Evolutionary conservation across 2,888 invertebrate genomes (phyloP).

Genomic region (Amaurobius ferox): DNA sequence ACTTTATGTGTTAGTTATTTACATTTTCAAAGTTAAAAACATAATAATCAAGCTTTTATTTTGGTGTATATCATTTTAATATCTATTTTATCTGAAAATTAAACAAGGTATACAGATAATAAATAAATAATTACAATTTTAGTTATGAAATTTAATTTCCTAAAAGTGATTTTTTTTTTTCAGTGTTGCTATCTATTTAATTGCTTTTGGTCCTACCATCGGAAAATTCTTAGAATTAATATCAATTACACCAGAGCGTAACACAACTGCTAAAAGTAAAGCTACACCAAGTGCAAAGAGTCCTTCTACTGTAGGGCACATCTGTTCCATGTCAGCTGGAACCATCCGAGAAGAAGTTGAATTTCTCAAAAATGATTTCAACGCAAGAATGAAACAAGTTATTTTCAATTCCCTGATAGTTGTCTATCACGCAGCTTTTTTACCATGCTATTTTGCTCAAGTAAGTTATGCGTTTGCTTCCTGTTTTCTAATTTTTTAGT

Average conservation of each 20-base stretch:
- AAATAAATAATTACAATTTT: too few species aligned
- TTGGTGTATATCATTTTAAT: too few species aligned
- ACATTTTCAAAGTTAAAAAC: too few species aligned
- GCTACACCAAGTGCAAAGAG: conserved; percentile 11
- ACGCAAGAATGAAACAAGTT: conserved; percentile 91
- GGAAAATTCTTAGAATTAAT: conserved; percentile 85
- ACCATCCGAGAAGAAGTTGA: conserved; percentile 88
- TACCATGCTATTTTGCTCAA: conserved; percentile 93
- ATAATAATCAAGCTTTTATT: too few species aligned
- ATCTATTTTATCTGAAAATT: too few species aligned
- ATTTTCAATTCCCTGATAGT: conserved; percentile 89
- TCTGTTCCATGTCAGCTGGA: conserved; percentile 78
- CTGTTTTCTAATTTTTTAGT: too few species aligned
- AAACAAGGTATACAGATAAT: too few species aligned
- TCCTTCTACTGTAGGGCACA: conserved; percentile 75
- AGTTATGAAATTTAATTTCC: too few species aligned
- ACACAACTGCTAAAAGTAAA: conserved; percentile 13
- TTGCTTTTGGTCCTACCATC: conserved; percentile 88
- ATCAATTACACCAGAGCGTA: conserved; percentile 10
- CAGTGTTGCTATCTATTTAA: conserved; percentile 82
- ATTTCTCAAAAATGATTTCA: conserved; percentile 89
- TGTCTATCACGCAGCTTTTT: conserved; percentile 91
- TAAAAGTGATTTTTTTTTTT: too few species aligned
- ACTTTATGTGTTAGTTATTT: too few species aligned
- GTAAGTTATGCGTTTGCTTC: conserved; percentile 78